Conservation (phyloP, 2,113 vertebrate species). For the Sorex araneus region DNA sequence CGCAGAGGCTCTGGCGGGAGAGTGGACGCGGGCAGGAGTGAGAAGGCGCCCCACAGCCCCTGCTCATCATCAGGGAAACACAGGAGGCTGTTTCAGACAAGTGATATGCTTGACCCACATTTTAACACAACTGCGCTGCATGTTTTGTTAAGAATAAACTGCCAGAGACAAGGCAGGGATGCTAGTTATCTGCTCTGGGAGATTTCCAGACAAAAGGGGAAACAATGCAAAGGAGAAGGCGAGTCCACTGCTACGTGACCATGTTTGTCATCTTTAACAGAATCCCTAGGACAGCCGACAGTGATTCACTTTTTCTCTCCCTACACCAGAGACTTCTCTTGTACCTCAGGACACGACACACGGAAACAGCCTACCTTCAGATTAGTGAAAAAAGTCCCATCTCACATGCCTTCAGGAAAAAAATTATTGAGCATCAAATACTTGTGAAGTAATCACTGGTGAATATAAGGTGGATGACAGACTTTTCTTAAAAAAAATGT, state of each 20-base stretch:
- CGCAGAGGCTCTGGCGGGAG: background rate
- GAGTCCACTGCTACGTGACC: background rate
- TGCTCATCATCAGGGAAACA: background rate
- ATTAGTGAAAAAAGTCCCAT: slow-evolving; percentile 1
- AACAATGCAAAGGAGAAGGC: background rate
- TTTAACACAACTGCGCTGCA: background rate
- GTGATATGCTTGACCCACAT: background rate
- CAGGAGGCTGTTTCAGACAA: background rate
- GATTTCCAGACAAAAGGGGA: background rate
- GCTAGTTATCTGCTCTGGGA: background rate
- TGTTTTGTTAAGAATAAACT: background rate
- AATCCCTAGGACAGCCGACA: background rate
- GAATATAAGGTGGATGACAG: too few species aligned
- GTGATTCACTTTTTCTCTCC: background rate
- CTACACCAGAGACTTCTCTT: background rate
- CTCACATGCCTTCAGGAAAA: slow-evolving; percentile 43
- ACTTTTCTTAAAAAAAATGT: too few species aligned
- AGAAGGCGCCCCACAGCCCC: background rate
- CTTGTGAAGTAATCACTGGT: background rate
- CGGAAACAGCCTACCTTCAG: background rate
- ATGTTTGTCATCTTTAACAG: background rate
- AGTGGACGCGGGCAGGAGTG: background rate
- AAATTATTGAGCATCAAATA: slow-evolving; percentile 37
- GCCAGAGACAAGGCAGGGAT: background rate
- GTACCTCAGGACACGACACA: background rate